phyloP scores from a whole-genome alignment of 2,113 vertebrate genomes.

The Nansenia antarctica region DNA sequence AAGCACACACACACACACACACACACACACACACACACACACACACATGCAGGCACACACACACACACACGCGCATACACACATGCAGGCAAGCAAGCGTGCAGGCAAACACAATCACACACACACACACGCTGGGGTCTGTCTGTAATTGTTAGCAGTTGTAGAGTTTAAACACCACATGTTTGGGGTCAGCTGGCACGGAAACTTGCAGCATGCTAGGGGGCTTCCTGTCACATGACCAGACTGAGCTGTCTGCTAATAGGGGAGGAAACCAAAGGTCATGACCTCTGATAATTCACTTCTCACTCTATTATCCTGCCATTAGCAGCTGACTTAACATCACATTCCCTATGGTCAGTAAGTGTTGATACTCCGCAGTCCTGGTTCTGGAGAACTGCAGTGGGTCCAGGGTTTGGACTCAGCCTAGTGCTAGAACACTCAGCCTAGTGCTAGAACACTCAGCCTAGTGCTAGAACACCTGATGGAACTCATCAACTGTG shows the following conservation, averaged over 20 bases:
- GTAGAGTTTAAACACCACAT: neutral
- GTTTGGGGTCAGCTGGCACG: neutral
- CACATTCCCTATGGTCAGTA: no score
- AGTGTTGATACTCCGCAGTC: no score
- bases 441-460: no score
- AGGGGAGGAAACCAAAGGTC: neutral
- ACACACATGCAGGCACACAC: no score
- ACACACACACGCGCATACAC: neutral
- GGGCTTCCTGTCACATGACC: neutral
- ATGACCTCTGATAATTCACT: neutral
- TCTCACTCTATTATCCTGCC: no score
- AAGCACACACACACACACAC: neutral
- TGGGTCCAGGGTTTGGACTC: no score
- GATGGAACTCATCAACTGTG: no score
- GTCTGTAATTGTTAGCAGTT: constrained; percentile 8
- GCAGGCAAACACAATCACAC: neutral
- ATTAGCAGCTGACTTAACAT: no score
- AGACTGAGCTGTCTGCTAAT: constrained; percentile 1
- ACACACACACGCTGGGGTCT: neutral
- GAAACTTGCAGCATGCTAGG: neutral
- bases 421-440: no score
- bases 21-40: neutral
- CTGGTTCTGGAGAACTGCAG: no score
- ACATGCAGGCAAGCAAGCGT: neutral
- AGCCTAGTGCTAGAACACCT: no score